phyloP scores from a whole-genome alignment of 2,113 vertebrate genomes.

The Forbesichthys papilliferus region DNA sequence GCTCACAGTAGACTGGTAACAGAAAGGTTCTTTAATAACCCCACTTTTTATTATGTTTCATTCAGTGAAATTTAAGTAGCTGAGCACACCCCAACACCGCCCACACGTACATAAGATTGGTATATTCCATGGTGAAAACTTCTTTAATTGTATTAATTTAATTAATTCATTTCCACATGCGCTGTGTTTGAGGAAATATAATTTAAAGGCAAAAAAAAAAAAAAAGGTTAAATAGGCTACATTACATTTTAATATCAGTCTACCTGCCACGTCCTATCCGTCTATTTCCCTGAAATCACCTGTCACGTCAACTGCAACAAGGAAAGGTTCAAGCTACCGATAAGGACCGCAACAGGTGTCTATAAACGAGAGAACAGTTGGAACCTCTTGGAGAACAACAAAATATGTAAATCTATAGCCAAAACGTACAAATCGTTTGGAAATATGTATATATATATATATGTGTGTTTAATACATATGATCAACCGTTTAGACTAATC shows the following conservation, averaged over 20 bases:
- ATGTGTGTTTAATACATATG: neutral
- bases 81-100: too few relatives aligned
- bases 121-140: too few relatives aligned
- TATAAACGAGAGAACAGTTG: neutral
- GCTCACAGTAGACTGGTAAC: too few relatives aligned
- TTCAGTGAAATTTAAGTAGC: too few relatives aligned
- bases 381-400: neutral
- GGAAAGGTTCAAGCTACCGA: neutral
- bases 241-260: neutral
- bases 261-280: neutral
- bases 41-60: too few relatives aligned
- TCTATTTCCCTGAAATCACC: conserved; percentile 45
- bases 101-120: too few relatives aligned
- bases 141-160: too few relatives aligned
- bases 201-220: too few relatives aligned
- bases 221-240: too few relatives aligned
- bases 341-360: conserved; percentile 68
- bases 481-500: conserved; percentile 62
- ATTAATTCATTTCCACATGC: too few relatives aligned
- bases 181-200: too few relatives aligned
- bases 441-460: neutral
- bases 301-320: conserved; percentile 39
- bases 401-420: neutral
- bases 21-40: too few relatives aligned
- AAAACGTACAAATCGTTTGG: neutral